Conservation (phyloP, 2,888 invertebrate genomes). For the Ceramica pisi region DNA sequence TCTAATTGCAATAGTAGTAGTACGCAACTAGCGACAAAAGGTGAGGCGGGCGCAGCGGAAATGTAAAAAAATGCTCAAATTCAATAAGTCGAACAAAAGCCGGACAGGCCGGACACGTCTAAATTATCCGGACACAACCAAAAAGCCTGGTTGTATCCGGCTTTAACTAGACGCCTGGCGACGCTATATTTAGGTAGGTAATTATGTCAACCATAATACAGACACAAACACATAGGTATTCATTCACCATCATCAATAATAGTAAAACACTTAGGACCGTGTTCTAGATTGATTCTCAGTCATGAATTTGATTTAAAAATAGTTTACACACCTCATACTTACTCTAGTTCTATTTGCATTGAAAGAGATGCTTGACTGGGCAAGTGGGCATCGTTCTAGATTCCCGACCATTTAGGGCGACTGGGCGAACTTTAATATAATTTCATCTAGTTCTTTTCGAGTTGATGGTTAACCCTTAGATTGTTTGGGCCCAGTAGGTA, state of each 20-base stretch:
- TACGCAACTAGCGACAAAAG: too few species aligned
- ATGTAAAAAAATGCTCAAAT: too few species aligned
- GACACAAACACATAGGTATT: conserved; percentile 9
- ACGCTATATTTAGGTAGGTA: too few species aligned
- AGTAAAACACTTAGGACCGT: conserved; percentile 1
- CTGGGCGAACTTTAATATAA: not conserved
- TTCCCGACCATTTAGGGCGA: not conserved
- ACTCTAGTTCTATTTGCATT: not conserved
- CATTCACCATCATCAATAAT: conserved; percentile 16
- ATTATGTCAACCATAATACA: conserved; percentile 5
- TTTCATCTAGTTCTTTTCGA: not conserved
- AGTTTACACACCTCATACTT: not conserved
- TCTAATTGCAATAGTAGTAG: too few species aligned
- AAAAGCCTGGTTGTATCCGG: too few species aligned
- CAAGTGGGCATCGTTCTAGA: conserved; percentile 6
- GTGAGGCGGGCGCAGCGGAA: too few species aligned
- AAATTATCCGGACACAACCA: too few species aligned
- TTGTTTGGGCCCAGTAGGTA: too few species aligned
- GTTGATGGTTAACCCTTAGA: too few species aligned
- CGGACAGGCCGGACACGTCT: too few species aligned
- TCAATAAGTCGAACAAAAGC: too few species aligned
- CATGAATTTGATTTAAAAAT: conserved; percentile 40
- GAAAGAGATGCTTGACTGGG: conserved; percentile 3
- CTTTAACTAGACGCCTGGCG: too few species aligned
- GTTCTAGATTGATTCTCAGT: conserved; percentile 10